Evolutionary conservation across 2,888 invertebrate genomes (phyloP).

Genomic region (Flexamia atlantica): DNA sequence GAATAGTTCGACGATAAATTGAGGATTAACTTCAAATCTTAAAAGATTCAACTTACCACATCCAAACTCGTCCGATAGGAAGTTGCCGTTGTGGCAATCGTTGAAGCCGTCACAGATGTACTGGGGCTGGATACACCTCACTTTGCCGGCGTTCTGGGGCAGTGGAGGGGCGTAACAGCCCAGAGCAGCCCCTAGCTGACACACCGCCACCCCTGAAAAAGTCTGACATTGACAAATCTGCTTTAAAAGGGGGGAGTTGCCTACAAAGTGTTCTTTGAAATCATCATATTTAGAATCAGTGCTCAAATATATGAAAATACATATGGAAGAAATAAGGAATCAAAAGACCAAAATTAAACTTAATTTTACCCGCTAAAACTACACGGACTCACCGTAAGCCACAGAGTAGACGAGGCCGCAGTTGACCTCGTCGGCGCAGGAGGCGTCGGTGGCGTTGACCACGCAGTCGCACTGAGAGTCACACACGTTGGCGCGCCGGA

Average conservation of each 20-base stretch:
- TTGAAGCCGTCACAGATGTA: slow-evolving; percentile 75
- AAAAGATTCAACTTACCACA: slow-evolving; percentile 73
- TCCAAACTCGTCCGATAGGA: slow-evolving; percentile 74
- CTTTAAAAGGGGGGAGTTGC: no score
- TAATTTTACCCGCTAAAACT: no score
- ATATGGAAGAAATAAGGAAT: no score
- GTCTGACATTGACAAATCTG: no score
- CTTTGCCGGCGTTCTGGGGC: slow-evolving; percentile 62
- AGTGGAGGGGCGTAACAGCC: slow-evolving; percentile 67
- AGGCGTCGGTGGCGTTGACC: slow-evolving; percentile 38
- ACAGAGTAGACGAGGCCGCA: slow-evolving; percentile 71
- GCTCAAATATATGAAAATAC: no score
- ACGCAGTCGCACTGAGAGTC: slow-evolving; percentile 76
- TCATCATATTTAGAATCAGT: no score
- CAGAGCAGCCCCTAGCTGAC: slow-evolving; percentile 69
- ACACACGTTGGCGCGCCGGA: slow-evolving; percentile 74
- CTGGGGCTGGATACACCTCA: slow-evolving; percentile 73
- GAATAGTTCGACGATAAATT: no score
- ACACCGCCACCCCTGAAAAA: slow-evolving; percentile 62
- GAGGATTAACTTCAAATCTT: no score
- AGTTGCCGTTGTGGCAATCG: slow-evolving; percentile 74
- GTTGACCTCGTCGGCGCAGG: slow-evolving; percentile 74
- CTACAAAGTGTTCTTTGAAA: no score
- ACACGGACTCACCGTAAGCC: slow-evolving; percentile 70
- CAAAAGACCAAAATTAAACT: no score